Base-by-base conservation (phyloP, 2,113 vertebrate genomes). In the Prunella himalayana region DNA sequence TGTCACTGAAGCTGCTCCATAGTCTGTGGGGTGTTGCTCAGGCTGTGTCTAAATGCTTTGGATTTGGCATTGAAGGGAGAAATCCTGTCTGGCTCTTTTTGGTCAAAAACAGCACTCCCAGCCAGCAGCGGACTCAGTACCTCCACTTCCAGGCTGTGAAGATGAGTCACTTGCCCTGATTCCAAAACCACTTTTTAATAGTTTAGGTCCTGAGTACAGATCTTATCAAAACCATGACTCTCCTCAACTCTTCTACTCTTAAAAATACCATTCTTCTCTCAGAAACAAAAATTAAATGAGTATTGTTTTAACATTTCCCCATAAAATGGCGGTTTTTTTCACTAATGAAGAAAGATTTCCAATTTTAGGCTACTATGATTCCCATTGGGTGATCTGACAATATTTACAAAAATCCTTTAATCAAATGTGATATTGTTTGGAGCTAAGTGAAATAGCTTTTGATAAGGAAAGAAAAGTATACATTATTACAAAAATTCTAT, bases 81-180 rank as follows among this genome's bases (percentile, higher is more conserved):
- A 92, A 82, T 69, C 39, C 79, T 79, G 35, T 60, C 51, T 84
- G 65, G 12, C 27, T 78, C 49, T 60, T 92, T 87, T 70, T 94
- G 91, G 45, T 82, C 91, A 91, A 63, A 39, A 94, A 2, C 42
- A 76, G 41, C 22, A 33, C 10, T 80, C 45, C 54, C n/a, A 90
- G 70, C 33, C 84, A 90, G n/a, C 25, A 85, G 59, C 82, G 95
- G 92, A 91, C 71, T 94, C 91, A 90, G 42, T 80, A 69, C 22
- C 49, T 91, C 57, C 49, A 72, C 42, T 91, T 95, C 35, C 59
- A 91, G 66, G 47, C 75, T 88, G 19, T 3, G 13, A 68, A 63
- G 59, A 76, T 90, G 82, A 87, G 33, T 94, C 73, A 95, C 15
- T 21, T 56, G 65, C 10, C 16, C 31, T n/a, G 11, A 50, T 54